Base-by-base conservation (phyloP, 2,888 invertebrate species). In the Andricus curvator region DNA sequence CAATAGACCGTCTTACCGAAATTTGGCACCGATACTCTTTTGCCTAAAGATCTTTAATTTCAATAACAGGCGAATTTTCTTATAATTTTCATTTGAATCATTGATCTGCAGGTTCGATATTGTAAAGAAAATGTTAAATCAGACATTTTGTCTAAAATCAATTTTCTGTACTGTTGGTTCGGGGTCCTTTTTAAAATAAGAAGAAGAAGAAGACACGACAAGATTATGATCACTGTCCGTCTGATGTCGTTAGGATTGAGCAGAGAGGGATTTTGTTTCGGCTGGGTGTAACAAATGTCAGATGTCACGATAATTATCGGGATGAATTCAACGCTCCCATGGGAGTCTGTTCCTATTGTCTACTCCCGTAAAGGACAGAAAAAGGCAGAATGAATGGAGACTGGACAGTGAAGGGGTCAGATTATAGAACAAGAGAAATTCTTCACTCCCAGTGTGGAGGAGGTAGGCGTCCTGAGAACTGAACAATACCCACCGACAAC, bases 261-360 rank as follows among this genome's bases (percentile, higher is more conserved):
- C 78, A 56, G 78, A 80, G 68, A 79, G 66, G 76, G 25, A 65
- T 80, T 82, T 84, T 79, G 81, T 84, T 79, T 82, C 78, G 66
- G 37, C 65, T 66, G 77, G 29, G 29, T 66, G 78, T 84, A 84
- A 86, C 83, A 84, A 87, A 87, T 87, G 84, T 86, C 80, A 79
- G 82, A 81, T 80, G 81, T 87, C 83, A 82, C 77, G 82, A 84
- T 88, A 88, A 85, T 86, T 85, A 81, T 79, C 81, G 60, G 25
- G 67, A 66, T 86, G 85, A 84, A 87, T 87, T 81, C 84, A 82
- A 78, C 74, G 78, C 82, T 85, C 80, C 80, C 79, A 66, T 81
- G 81, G 80, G 68, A 80, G 80, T 67, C 70, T 80, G 77, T 66
- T 20, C 66, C 70, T 80, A 56, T 78, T n/a, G 81, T 78, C 77